Percentiles rank a stretch among this genome's conserved stretches.
Evolutionary conservation across 2,113 vertebrate species (phyloP).

Genomic region (Hemichromis elongatus): DNA sequence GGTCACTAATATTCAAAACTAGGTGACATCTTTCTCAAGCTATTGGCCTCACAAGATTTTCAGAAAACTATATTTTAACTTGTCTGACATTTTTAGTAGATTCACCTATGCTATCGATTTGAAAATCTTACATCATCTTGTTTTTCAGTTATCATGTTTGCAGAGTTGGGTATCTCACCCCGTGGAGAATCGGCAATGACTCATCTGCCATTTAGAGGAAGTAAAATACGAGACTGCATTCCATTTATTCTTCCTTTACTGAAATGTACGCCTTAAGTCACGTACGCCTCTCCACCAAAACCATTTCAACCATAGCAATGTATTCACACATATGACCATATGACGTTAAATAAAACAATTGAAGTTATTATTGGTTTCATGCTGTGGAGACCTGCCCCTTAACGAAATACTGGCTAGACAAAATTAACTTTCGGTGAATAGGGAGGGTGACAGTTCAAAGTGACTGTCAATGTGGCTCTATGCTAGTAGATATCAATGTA

Average conservation of each 20-base stretch:
- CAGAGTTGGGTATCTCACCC: not conserved
- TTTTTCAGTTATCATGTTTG: not conserved
- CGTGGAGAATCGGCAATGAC: too few species aligned
- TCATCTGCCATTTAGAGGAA: not conserved
- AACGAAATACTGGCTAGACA: not conserved
- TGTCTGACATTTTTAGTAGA: not conserved
- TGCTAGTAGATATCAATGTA: not conserved
- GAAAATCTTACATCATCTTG: not conserved
- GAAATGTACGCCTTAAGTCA: not conserved
- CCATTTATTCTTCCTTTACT: not conserved
- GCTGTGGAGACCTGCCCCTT: not conserved
- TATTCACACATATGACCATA: not conserved
- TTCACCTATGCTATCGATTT: not conserved
- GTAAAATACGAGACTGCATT: not conserved
- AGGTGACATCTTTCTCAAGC: not conserved
- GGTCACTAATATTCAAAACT: not conserved
- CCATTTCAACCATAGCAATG: accelerated
- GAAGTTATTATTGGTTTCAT: not conserved
- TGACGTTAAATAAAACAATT: not conserved
- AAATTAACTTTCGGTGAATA: accelerated
- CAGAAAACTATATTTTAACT: not conserved
- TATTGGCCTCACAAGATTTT: not conserved
- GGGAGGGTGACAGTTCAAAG: not conserved
- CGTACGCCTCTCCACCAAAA: accelerated
- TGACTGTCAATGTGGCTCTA: not conserved